Base-by-base conservation (phyloP, 35 echinoderm and acorn worm genomes). In the Heliocidaris tuberculata region DNA sequence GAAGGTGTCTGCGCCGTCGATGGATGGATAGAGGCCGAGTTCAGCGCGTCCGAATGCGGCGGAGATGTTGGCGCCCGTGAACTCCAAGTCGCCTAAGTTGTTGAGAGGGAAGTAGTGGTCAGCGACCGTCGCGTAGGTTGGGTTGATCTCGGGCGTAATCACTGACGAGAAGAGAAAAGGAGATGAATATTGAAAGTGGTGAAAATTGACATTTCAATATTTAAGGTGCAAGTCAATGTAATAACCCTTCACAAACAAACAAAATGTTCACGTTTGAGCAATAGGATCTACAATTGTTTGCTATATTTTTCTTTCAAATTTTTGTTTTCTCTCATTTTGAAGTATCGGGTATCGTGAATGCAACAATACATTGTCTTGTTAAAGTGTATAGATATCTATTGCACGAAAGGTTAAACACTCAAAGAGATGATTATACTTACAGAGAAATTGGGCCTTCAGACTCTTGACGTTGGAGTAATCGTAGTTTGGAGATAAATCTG, bases 401-500 rank as follows among this genome's bases (percentile, higher is more conserved):
- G n/a, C n/a, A n/a, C n/a, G n/a, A n/a, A n/a, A n/a, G n/a, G n/a
- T n/a, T n/a, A n/a, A n/a, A n/a, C n/a, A n/a, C n/a, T 71, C 17
- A 86, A 30, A 88, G 9, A 4, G 16, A 15, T n/a, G n/a, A n/a
- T n/a, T 91, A 49, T 93, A 96, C 97, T 95, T 93, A 97, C 97
- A 27, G 13, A 97, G 85, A 15, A 94, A 65, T 65, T 92, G 59
- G 47, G 97, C 87, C 17, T 48, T 32, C 59, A 97, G 61, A 19
- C 54, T 50, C 85, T 95, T 86, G 1, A 97, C 97, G 56, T 97
- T 94, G 9, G 97, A 96, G 59, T 96, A 96, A 65, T 97, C 97
- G 85, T 96, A 97, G 59, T 97, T 97, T n/a, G 97, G 97, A 12
- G 97, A 92, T 90, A 96, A 32, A 96, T 97, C 97, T 97, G 97